Base-by-base conservation (phyloP, 2,113 vertebrate species). In the Vidua macroura region DNA sequence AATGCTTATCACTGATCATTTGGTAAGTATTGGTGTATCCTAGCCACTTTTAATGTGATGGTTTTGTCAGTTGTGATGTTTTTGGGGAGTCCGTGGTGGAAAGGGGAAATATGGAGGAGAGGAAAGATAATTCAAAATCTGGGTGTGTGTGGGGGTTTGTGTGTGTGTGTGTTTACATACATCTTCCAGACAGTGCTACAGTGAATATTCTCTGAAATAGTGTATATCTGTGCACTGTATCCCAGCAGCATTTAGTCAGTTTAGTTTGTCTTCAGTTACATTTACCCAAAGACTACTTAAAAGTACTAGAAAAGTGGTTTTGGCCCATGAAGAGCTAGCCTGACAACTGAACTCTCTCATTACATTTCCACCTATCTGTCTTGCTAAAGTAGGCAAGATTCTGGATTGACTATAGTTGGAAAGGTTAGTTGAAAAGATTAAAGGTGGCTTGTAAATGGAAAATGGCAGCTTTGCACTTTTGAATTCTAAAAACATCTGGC, bases 381-480 rank as follows among this genome's bases (percentile, higher is more conserved):
- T 86, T 82, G 66, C 62, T 93, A 43, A 75, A 82, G 74, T 70
- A 72, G 92, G 59, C 35, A 88, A 83, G 72, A 59, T 43, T 18
- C 49, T 89, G 49, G 46, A 59, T 31, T 76, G 43, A 66, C 81
- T 85, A 6, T 49, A 48, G 30, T 74, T 95, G 82, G 39, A 85
- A 93, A 94, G 86, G 86, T 85, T 95, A 87, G 49, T 69, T 91
- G 75, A 80, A 82, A 95, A 92, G 78, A 95, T 95, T 92, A 95
- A 89, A 89, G 86, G 75, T 97, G 89, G 89, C 74, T 93, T 92
- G 86, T 78, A 93, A 92, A 94, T 95, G 94, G 94, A 97, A 95
- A 95, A 84, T 77, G 70, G 62, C 91, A 85, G 85, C 63, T 96
- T 96, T 73, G 70, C 7, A 18, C 70, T 94, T 84, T 92, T 80